Conservation (phyloP, 2,797 vertebrate genomes). For the Notoglanidium macrostoma region DNA sequence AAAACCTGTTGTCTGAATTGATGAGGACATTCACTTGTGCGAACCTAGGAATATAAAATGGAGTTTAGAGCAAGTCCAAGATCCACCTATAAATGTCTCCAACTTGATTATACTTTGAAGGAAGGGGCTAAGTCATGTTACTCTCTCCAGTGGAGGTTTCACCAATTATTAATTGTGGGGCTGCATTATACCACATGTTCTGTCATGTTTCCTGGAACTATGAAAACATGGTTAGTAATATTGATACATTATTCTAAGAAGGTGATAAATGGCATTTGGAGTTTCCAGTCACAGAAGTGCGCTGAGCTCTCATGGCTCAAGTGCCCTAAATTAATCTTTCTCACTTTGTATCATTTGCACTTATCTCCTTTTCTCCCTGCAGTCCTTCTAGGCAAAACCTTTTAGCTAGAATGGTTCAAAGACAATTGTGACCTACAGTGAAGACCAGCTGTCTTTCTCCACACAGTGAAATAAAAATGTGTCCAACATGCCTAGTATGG, state of each 20-base stretch:
- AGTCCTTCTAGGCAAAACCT: neutral
- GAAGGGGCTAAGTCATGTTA: neutral
- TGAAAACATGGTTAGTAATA: neutral
- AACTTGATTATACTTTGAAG: neutral
- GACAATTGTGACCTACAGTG: conserved; percentile 15
- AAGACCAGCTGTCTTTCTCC: neutral
- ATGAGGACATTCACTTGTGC: neutral
- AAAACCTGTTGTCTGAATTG: neutral
- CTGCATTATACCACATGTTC: neutral
- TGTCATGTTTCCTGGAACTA: conserved; percentile 15
- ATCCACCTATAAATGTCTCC: too few relatives aligned
- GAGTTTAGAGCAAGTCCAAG: neutral
- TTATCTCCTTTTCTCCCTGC: conserved; percentile 16
- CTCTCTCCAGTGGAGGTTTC: neutral
- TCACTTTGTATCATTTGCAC: neutral
- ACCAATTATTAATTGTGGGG: neutral
- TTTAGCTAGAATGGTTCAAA: neutral
- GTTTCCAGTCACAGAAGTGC: conserved; percentile 14
- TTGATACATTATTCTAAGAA: conserved; percentile 10
- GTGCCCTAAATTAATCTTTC: conserved; percentile 7
- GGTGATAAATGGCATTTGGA: conserved; percentile 7
- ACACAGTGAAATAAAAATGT: conserved; percentile 5
- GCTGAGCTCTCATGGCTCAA: neutral
- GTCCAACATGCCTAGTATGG: neutral
- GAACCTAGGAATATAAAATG: neutral